Conservation (phyloP, 1,140 invertebrate genomes). For the Brachionus rubens region DNA sequence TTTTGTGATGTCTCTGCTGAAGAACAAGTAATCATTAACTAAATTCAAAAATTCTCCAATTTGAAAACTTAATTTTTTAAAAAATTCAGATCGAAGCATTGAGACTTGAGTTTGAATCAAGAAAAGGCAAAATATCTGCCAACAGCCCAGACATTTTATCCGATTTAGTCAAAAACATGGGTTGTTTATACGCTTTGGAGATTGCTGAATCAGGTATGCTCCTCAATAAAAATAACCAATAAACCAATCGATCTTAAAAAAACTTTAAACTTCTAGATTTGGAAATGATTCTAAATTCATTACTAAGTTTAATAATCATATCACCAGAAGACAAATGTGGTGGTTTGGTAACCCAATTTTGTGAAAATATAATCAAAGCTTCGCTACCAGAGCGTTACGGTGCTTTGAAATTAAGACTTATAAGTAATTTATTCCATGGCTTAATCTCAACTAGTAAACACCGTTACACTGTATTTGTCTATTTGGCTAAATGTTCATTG, state of each 20-base stretch:
- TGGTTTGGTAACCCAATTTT: constrained; percentile 82
- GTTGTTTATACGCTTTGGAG: neutral
- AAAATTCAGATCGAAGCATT: constrained; percentile 19
- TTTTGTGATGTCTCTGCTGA: constrained; percentile 40
- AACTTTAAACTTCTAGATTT: too few species aligned
- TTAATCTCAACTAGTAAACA: constrained; percentile 7
- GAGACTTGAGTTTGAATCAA: neutral
- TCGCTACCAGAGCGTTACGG: constrained; percentile 77
- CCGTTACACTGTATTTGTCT: constrained; percentile 17
- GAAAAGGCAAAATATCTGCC: neutral
- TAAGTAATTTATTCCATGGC: constrained; percentile 43
- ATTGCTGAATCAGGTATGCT: neutral
- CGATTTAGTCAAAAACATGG: constrained; percentile 24
- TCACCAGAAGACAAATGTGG: constrained; percentile 81
- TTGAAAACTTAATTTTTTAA: neutral
- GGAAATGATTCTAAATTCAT: constrained; percentile 64
- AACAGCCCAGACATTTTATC: neutral
- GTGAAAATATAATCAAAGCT: constrained; percentile 86
- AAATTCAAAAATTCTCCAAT: too few species aligned
- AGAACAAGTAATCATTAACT: constrained; percentile 43
- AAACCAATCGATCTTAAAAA: neutral
- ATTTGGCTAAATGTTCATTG: constrained; percentile 11
- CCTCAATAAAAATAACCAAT: neutral
- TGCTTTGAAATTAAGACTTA: constrained; percentile 74
- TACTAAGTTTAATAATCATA: constrained; percentile 86